Base-by-base conservation (phyloP, 2,888 invertebrate genomes). In the Microctonus hyperodae region DNA sequence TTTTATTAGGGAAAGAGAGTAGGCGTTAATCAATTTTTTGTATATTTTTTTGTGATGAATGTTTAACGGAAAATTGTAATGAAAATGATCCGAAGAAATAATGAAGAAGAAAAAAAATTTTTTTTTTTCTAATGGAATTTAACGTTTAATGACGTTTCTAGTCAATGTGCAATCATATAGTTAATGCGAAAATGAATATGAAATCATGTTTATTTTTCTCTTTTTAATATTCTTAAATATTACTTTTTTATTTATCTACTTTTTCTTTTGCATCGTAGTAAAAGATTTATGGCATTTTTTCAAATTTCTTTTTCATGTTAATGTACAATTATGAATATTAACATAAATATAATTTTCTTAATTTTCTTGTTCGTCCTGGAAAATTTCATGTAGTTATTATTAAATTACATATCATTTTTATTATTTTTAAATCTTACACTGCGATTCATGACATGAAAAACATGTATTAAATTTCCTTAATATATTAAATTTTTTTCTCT, bases 311-410 rank as follows among this genome's bases (percentile, higher is more conserved):
- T 55, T 53, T 31, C 16, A 22, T 35, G 25, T 55, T 55, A 55
- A 28, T 23, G 37, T 37, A 37, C 3, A 5, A 63, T 63, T 40
- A 44, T 40, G 55, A 55, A 63, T 31, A 23, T 55, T 63, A 51
- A 9, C 0, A 44, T 20, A 28, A 40, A 28, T 31, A 25, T 62
- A 35, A 48, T 44, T 6, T 4, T 16, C 16, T 2, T n/a, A n/a
- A n/a, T 44, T 35, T 35, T 16, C 3, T n/a, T 44, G 6, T n/a
- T 44, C 16, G 1, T 20, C 16, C 44, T 44, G 44, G 44, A 44
- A 16, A 44, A 44, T 16, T 44, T 44, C 20, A 0, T 44, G 44
- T 44, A 7, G n/a, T n/a, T n/a, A 44, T 44, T 44, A 44, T 16
- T 44, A 16, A 7, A 16, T 44, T 44, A n/a, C 16, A 44, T 16